A percentile compares a stretch with the other conserved stretches of the same genome.
Evolutionary conservation across 1,140 invertebrate species (phyloP).

Genomic region (Antheraea mylitta): DNA sequence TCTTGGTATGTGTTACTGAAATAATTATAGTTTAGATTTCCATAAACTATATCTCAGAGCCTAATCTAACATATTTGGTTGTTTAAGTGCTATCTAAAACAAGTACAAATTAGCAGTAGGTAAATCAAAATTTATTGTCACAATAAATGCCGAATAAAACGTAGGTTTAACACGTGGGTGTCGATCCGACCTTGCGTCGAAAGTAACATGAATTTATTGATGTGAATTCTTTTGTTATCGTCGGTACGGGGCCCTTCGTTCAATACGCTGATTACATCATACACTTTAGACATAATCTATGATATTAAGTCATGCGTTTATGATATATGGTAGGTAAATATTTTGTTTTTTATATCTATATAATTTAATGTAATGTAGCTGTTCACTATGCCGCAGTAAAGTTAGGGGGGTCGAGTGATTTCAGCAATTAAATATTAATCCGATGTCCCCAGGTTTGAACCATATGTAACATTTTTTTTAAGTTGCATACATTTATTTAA

Average conservation of each 20-base stretch:
- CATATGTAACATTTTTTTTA: no score
- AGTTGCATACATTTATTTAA: no score
- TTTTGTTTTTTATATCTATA: no score
- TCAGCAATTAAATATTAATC: no score
- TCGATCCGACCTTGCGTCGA: constrained; percentile 34
- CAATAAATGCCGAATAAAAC: constrained; percentile 15
- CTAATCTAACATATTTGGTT: background rate
- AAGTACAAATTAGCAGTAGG: background rate
- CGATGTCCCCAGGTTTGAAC: no score
- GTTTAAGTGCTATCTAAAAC: background rate
- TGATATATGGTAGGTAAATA: no score
- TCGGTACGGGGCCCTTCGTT: constrained; percentile 18
- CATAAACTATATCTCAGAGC: no score
- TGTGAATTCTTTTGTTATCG: constrained; percentile 25
- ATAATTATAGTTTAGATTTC: no score
- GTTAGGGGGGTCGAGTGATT: no score
- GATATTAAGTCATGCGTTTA: background rate
- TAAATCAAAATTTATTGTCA: constrained; percentile 12
- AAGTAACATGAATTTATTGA: constrained; percentile 33
- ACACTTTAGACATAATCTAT: background rate
- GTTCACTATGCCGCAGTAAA: no score
- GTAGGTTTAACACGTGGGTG: constrained; percentile 30
- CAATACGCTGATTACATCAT: constrained; percentile 19
- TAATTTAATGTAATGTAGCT: no score
- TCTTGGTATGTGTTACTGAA: no score